Conservation (phyloP, 1,140 invertebrate genomes). For the Batillaria attramentaria region DNA sequence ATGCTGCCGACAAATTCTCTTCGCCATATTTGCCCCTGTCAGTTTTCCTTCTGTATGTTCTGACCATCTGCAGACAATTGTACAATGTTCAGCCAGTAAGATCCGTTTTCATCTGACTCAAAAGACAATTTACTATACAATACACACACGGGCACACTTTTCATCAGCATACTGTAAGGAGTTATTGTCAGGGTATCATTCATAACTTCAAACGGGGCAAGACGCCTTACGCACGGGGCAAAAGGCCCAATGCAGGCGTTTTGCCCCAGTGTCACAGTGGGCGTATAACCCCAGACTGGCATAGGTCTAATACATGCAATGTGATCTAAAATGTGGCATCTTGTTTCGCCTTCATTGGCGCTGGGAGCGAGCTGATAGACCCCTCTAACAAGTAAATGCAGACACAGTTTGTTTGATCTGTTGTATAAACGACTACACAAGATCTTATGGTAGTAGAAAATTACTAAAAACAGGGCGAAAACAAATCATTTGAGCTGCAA, state of each 20-base stretch:
- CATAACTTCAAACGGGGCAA: background rate
- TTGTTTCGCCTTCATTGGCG: background rate
- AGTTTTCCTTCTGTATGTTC: background rate
- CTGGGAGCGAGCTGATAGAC: background rate
- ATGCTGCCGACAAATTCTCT: background rate
- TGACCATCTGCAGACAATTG: background rate
- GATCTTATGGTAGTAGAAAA: background rate
- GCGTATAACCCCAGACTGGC: background rate
- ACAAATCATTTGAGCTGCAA: background rate
- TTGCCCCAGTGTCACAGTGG: background rate
- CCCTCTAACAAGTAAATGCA: constrained; percentile 1
- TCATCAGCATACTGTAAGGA: background rate
- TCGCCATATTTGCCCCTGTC: background rate
- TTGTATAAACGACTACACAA: background rate
- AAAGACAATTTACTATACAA: background rate
- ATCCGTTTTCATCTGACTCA: background rate
- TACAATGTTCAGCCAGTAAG: background rate
- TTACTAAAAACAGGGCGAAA: background rate
- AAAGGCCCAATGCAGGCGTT: background rate
- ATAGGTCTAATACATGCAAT: background rate
- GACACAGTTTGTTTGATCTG: background rate
- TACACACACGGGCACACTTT: background rate
- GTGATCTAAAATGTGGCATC: no score
- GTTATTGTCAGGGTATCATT: background rate
- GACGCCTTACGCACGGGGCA: background rate